phyloP scores from a whole-genome alignment of 2,797 vertebrate genomes.

The Dallia pectoralis region DNA sequence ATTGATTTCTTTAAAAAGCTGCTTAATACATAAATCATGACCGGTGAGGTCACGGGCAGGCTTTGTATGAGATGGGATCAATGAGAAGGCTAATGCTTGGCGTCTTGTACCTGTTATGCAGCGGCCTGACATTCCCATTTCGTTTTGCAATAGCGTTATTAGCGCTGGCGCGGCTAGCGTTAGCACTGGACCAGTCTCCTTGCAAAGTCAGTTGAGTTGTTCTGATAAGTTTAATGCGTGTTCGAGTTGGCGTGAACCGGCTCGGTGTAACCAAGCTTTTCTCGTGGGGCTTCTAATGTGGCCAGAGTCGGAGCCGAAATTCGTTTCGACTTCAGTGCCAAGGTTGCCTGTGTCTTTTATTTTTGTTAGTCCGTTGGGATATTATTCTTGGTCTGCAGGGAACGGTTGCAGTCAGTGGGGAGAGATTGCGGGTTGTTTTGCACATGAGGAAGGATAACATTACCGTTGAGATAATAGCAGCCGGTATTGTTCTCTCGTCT shows the following conservation, averaged over 20 bases:
- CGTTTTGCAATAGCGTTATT: constrained; percentile 42
- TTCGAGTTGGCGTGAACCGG: constrained; percentile 6
- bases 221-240: constrained; percentile 16
- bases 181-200: constrained; percentile 32
- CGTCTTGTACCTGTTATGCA: constrained; percentile 57
- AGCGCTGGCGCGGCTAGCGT: constrained; percentile 36
- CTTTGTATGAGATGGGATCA: constrained; percentile 67
- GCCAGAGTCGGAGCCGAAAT: constrained; percentile 10
- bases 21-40: constrained; percentile 81
- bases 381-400: constrained; percentile 54
- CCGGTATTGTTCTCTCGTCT: constrained; percentile 69
- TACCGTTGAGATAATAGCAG: constrained; percentile 72
- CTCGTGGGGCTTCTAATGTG: not conserved
- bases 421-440: constrained; percentile 69
- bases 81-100: constrained; percentile 65
- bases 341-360: constrained; percentile 21
- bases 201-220: constrained; percentile 17
- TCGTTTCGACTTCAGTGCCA: constrained; percentile 22
- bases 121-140: constrained; percentile 37
- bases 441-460: constrained; percentile 71
- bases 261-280: constrained; percentile 6
- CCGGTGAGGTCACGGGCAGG: constrained; percentile 70
- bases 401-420: constrained; percentile 48
- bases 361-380: constrained; percentile 57
- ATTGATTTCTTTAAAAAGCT: constrained; percentile 74